Evolutionary conservation across 1,140 invertebrate species (phyloP).

Genomic region (Trialeurodes vaporariorum): DNA sequence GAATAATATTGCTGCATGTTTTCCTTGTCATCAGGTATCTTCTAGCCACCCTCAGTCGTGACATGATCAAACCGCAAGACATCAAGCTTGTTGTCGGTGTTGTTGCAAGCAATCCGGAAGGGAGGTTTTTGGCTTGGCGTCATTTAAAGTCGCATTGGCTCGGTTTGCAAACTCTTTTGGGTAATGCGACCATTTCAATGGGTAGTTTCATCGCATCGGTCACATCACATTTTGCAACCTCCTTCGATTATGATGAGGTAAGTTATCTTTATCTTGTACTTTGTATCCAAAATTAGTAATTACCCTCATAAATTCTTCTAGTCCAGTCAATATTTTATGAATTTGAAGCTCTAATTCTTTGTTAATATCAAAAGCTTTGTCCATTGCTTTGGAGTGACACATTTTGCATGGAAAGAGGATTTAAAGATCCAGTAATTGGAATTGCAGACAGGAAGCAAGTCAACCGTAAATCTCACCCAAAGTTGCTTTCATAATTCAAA

Average conservation of each 20-base stretch:
- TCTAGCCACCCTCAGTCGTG: conserved; percentile 45
- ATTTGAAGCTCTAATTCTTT: too few species aligned
- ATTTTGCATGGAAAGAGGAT: too few species aligned
- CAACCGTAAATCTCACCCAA: too few species aligned
- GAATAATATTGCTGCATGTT: too few species aligned
- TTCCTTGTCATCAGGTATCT: conserved; percentile 56
- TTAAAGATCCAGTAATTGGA: too few species aligned
- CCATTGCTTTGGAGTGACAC: too few species aligned
- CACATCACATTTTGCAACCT: conserved; percentile 53
- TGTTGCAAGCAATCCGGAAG: conserved; percentile 57
- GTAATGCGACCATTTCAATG: conserved; percentile 53
- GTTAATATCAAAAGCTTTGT: too few species aligned
- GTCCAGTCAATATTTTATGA: too few species aligned
- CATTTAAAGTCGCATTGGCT: conserved; percentile 63
- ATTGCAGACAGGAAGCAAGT: too few species aligned
- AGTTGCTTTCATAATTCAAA: too few species aligned
- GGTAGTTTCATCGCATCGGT: conserved; percentile 54
- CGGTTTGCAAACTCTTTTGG: conserved; percentile 47
- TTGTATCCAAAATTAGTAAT: conserved; percentile 5
- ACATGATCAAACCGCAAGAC: conserved; percentile 55
- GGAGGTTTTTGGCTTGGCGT: conserved; percentile 58
- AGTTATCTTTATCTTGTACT: too few species aligned
- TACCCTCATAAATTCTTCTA: too few species aligned
- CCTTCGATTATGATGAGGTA: conserved; percentile 61
- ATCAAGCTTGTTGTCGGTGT: conserved; percentile 51